A percentile compares a stretch with the other conserved stretches of the same genome.
Conservation (phyloP, 2,888 invertebrate genomes). For the Drosophila formosana region DNA sequence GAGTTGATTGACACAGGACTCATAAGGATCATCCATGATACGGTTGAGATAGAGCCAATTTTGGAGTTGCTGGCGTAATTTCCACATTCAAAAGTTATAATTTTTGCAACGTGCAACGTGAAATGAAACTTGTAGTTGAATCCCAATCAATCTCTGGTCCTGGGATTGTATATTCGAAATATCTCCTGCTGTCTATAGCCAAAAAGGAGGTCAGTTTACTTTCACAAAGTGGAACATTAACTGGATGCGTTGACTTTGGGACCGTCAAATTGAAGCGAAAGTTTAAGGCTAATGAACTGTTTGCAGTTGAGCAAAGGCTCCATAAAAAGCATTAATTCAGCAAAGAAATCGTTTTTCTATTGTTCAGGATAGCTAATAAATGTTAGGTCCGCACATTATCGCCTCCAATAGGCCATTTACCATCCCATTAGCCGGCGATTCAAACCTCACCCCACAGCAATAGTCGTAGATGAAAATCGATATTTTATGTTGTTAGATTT, state of each 20-base stretch:
- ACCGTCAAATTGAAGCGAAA: not conserved
- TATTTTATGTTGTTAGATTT: conserved; percentile 72
- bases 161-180: not conserved
- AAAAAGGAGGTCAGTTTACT: not conserved
- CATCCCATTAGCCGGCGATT: conserved; percentile 27
- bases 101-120: no score
- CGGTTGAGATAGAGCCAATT: no score
- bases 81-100: no score
- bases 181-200: not conserved
- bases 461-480: conserved; percentile 24
- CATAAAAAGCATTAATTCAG: conserved; percentile 39
- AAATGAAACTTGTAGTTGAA: no score
- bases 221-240: conserved; percentile 8
- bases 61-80: no score
- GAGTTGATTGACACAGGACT: no score
- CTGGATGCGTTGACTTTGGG: not conserved
- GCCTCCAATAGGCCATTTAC: conserved; percentile 45
- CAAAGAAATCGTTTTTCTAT: conserved; percentile 18
- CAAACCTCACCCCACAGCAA: conserved; percentile 15
- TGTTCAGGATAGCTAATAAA: conserved; percentile 33
- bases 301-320: conserved; percentile 19
- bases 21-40: no score
- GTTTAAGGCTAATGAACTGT: conserved; percentile 30
- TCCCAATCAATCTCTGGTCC: no score
- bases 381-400: conserved; percentile 30